Conservation (phyloP, 2,888 invertebrate species). For the Pantelozetes paolii region DNA sequence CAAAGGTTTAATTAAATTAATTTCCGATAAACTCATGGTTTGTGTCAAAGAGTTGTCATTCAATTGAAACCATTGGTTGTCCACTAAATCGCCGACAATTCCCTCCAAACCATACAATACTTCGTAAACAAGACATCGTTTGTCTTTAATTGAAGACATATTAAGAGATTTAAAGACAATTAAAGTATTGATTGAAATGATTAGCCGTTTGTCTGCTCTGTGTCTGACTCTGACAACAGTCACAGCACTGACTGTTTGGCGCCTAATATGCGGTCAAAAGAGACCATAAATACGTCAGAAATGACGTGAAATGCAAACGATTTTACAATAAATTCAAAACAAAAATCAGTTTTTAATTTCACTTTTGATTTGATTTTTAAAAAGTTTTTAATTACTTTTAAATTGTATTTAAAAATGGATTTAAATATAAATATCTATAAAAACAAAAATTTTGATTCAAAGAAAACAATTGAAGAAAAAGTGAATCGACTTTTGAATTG, state of each 20-base stretch:
- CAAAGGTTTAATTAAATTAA: constrained; percentile 16
- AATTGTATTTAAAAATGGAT: constrained; percentile 21
- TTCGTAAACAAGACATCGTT: constrained; percentile 20
- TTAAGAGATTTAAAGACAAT: background rate
- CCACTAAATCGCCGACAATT: constrained; percentile 26
- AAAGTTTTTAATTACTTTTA: background rate
- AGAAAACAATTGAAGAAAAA: background rate
- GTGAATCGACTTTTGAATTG: background rate
- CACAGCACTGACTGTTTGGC: no score
- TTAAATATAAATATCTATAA: constrained; percentile 28
- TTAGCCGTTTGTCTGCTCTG: background rate
- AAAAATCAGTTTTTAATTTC: background rate
- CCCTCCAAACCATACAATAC: constrained; percentile 13
- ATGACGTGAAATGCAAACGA: background rate
- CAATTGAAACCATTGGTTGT: background rate
- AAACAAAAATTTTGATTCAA: constrained; percentile 23
- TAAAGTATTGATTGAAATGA: background rate
- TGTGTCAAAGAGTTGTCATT: background rate
- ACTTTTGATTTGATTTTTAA: background rate
- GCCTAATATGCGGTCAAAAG: constrained; percentile 1
- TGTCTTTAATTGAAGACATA: constrained; percentile 14
- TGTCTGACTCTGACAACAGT: no score
- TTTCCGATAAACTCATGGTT: constrained; percentile 22
- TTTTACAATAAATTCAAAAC: background rate
- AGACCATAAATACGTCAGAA: background rate